Base-by-base conservation (phyloP, 1,140 invertebrate genomes). In the Choristoneura fumiferana region DNA sequence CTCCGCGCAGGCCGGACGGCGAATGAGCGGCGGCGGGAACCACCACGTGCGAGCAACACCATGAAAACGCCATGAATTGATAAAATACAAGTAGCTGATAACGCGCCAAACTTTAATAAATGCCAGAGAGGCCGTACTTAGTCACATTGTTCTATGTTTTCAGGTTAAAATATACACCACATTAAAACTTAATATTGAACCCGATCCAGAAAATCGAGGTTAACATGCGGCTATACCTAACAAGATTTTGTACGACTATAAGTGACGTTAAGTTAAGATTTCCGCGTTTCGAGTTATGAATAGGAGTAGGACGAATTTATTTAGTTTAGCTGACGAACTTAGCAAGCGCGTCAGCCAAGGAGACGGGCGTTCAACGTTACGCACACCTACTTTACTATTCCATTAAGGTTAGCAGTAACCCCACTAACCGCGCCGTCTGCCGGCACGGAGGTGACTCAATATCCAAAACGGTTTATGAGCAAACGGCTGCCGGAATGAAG, bases 301-400 rank as follows among this genome's bases (percentile, higher is more conserved):
- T 29, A 29, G 2, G 22, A 6, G 43, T 45, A n/a, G 40, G 17
- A 45, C 43, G 17, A n/a, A n/a, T n/a, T n/a, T n/a, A n/a, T n/a
- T 55, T 65, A 8, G 54, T 63, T 29, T 64, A 29, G 43, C 60
- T 61, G 62, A 62, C 63, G 65, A 76, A 39, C 22, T 29, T 2
- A 29, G 22, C 12, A 40, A 43, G 57, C 38, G 29, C 49, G 58
- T 62, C 63, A 49, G 22, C 49, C 57, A 49, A 36, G 38, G 60
- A 54, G 63, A 49, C 58, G 71, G 66, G 69, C 81, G 79, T 78
- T 68, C 71, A 64, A 63, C 72, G 68, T 54, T 66, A 69, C 67
- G 66, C 65, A 76, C 71, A 72, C 60, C 77, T 76, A 71, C 80
- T 81, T 80, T 79, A 81, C 80, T 84, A 83, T 80, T 85, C 78